Percentiles rank a stretch among this genome's conserved stretches.
Conservation (phyloP, 1,140 invertebrate genomes). For the Pogonognathellus flavescens region DNA sequence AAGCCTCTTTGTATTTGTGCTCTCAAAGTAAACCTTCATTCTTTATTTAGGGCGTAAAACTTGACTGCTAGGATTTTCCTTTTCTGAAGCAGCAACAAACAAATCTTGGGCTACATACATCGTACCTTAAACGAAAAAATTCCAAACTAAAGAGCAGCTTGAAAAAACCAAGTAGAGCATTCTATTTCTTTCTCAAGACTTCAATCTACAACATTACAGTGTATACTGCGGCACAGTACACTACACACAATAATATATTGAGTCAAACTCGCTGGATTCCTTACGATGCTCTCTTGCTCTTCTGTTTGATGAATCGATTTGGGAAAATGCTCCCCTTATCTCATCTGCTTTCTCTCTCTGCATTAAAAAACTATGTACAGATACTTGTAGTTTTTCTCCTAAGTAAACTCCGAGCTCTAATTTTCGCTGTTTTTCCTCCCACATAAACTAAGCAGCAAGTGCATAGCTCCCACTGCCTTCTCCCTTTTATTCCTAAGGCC, state of each 20-base stretch:
- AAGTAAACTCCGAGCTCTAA: constrained; percentile 44
- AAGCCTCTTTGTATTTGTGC: constrained; percentile 5
- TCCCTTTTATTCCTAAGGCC: constrained; percentile 5
- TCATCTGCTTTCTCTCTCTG: constrained; percentile 32
- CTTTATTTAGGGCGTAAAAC: constrained; percentile 29
- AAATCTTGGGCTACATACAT: constrained; percentile 21
- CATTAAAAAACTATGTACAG: constrained; percentile 45
- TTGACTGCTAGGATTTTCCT: constrained; percentile 15
- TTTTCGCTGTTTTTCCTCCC: constrained; percentile 28
- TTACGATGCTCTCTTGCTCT: background rate
- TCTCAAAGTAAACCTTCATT: constrained; percentile 33
- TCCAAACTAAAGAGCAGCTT: constrained; percentile 21
- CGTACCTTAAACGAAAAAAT: background rate
- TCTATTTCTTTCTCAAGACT: background rate
- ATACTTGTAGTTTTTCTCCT: constrained; percentile 25
- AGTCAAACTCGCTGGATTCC: constrained; percentile 38
- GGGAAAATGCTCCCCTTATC: constrained; percentile 46
- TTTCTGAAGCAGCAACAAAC: constrained; percentile 18
- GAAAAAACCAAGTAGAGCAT: background rate
- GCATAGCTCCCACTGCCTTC: background rate
- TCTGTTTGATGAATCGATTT: constrained; percentile 50
- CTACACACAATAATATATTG: constrained; percentile 4
- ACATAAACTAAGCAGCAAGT: background rate
- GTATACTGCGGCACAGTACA: background rate
- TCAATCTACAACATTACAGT: background rate